Percentiles rank a stretch among this genome's conserved stretches.
These are phyloP conservation scores for Helobdella robusta DNA, from an alignment of 2,888 invertebrate species.

Conservation along the genomic window DNA sequence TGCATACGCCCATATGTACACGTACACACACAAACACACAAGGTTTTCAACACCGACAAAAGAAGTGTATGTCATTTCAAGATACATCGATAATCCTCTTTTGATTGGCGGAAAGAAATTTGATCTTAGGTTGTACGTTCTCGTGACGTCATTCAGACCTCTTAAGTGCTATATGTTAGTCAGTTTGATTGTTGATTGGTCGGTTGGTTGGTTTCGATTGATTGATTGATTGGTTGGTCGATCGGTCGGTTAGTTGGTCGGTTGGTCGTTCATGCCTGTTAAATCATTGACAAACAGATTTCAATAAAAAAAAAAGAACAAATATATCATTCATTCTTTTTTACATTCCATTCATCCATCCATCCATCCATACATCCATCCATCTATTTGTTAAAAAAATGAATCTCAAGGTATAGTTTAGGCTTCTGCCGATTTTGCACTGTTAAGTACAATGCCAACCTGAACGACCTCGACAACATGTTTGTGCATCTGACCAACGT, in stretches of 20 bases:
- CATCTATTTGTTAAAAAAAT: no score
- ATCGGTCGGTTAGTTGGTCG: no score
- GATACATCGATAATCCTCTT: constrained; percentile 87
- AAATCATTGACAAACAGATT: no score
- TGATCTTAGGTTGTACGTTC: constrained; percentile 78
- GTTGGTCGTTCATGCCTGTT: no score
- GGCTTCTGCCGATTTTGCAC: constrained; percentile 94
- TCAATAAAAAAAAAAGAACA: no score
- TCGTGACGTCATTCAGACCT: constrained; percentile 85
- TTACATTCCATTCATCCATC: no score
- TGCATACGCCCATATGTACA: not conserved
- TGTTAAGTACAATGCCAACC: constrained; percentile 64
- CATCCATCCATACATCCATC: no score
- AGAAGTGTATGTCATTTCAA: constrained; percentile 76
- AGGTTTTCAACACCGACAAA: constrained; percentile 47
- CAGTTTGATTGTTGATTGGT: not conserved
- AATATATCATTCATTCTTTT: no score
- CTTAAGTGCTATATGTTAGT: constrained; percentile 68
- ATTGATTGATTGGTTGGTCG: not conserved
- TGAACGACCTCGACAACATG: constrained; percentile 51
- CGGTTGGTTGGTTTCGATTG: not conserved
- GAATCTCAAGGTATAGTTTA: constrained; percentile 60
- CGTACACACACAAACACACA: not conserved
- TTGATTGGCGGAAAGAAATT: constrained; percentile 92
- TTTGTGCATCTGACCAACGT: constrained; percentile 92